These are phyloP conservation scores for Orthonevra nobilis DNA, from an alignment of 2,888 invertebrate species.

Conservation along the genomic window DNA sequence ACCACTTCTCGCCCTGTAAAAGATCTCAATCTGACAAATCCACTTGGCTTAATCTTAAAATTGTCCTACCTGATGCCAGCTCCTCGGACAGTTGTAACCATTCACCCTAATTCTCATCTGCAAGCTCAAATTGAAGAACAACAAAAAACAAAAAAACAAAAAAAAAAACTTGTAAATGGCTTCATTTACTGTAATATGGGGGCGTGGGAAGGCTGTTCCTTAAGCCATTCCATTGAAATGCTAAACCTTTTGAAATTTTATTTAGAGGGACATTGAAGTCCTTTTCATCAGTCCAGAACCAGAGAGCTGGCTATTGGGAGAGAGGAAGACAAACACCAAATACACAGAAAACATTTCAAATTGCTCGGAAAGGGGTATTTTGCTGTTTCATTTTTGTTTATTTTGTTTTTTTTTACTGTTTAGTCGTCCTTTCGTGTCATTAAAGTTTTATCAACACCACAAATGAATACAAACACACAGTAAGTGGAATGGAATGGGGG, in stretches of 20 bases:
- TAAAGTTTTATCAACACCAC: constrained; percentile 77
- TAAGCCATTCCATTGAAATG: constrained; percentile 64
- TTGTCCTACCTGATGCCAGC: constrained; percentile 52
- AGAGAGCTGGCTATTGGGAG: not conserved
- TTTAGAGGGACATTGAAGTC: constrained; percentile 64
- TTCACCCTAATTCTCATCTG: not conserved
- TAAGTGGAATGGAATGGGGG: no score
- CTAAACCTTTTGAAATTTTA: constrained; percentile 66
- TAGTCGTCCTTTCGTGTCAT: constrained; percentile 74
- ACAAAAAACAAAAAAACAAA: constrained; percentile 32
- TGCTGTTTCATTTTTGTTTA: constrained; percentile 12
- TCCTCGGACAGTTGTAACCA: no score
- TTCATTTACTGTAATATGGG: constrained; percentile 51
- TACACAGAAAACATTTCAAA: constrained; percentile 69
- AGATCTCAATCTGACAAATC: constrained; percentile 50
- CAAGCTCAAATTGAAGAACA: constrained; percentile 41
- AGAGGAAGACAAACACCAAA: constrained; percentile 47
- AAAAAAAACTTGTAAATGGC: constrained; percentile 65
- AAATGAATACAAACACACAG: constrained; percentile 73
- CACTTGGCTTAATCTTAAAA: constrained; percentile 46
- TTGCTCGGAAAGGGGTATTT: constrained; percentile 58
- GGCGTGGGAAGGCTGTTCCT: constrained; percentile 33
- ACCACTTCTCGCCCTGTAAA: not conserved
- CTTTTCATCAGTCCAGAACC: constrained; percentile 59
- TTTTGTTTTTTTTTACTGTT: no score